Evolutionary conservation across 2,888 invertebrate species (phyloP).

Genomic region (Nomada hirtipes): DNA sequence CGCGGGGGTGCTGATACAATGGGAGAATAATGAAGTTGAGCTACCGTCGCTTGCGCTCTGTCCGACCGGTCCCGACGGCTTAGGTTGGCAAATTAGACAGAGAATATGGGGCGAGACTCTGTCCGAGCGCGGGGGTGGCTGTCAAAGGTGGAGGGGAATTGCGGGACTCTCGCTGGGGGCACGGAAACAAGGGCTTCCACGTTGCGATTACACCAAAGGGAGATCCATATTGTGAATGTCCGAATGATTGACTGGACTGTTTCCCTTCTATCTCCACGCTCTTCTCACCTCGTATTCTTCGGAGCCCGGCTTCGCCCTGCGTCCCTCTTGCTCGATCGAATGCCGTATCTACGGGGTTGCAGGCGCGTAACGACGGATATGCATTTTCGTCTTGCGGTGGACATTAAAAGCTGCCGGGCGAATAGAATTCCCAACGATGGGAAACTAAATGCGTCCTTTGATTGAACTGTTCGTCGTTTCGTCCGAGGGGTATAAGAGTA

Average conservation of each 20-base stretch:
- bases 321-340: conserved; percentile 10
- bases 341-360: conserved; percentile 24
- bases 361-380: conserved; percentile 20
- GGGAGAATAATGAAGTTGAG: conserved; percentile 83
- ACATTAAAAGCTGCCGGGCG: conserved; percentile 14
- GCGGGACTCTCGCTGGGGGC: conserved; percentile 52
- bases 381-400: conserved; percentile 21
- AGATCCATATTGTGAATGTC: conserved; percentile 72
- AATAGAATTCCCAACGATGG: conserved; percentile 19
- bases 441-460: conserved; percentile 14
- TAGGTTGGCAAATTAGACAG: conserved; percentile 80
- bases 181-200: conserved; percentile 72
- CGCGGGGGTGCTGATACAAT: conserved; percentile 80
- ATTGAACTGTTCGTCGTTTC: conserved; percentile 9
- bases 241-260: conserved; percentile 71
- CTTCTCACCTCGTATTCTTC: conserved; percentile 60
- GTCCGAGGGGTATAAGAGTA: not conserved
- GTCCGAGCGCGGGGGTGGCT: conserved; percentile 56
- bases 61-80: conserved; percentile 76
- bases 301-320: not conserved
- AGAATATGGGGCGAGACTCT: conserved; percentile 74
- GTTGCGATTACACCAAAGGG: conserved; percentile 73
- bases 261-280: conserved; percentile 46
- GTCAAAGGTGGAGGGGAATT: conserved; percentile 34
- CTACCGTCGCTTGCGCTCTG: conserved; percentile 69